These are phyloP conservation scores for Acanthococcus lagerstroemiae DNA, from an alignment of 2,888 invertebrate species.

Conservation along the genomic window DNA sequence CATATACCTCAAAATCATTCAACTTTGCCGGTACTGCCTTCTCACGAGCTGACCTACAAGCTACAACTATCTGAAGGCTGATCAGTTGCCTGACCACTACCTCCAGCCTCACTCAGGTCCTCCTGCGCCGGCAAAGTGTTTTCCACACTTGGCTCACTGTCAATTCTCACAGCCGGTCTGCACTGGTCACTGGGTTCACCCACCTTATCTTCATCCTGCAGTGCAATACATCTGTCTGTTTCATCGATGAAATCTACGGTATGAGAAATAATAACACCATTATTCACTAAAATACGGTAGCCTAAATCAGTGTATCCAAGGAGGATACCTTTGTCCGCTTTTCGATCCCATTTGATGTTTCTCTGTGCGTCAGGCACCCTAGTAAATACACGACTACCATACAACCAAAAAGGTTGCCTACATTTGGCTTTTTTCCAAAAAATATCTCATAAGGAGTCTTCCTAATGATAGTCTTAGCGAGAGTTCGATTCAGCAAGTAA, in stretches of 20 bases:
- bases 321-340: not conserved
- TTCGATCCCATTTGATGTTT: not conserved
- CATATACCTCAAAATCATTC: not conserved
- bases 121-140: too few species aligned
- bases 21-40: not conserved
- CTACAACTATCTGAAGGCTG: not conserved
- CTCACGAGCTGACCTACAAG: not conserved
- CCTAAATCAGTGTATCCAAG: not conserved
- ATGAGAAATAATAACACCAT: too few species aligned
- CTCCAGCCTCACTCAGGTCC: too few species aligned
- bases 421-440: conserved; percentile 38
- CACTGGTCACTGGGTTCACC: too few species aligned
- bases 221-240: too few species aligned
- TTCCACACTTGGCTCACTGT: too few species aligned
- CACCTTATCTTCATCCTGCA: too few species aligned
- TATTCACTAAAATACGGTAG: too few species aligned
- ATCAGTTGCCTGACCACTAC: not conserved
- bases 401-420: conserved; percentile 36
- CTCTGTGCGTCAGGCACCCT: not conserved
- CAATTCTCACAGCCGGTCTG: too few species aligned
- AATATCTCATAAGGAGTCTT: conserved; percentile 37
- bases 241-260: too few species aligned
- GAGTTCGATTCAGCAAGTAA: conserved; percentile 13
- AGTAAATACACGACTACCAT: not conserved
- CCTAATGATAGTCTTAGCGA: not conserved